A percentile compares a stretch with the other conserved stretches of the same genome.
Conservation (phyloP, 2,797 vertebrate species). For the Tamandua tetradactyla region DNA sequence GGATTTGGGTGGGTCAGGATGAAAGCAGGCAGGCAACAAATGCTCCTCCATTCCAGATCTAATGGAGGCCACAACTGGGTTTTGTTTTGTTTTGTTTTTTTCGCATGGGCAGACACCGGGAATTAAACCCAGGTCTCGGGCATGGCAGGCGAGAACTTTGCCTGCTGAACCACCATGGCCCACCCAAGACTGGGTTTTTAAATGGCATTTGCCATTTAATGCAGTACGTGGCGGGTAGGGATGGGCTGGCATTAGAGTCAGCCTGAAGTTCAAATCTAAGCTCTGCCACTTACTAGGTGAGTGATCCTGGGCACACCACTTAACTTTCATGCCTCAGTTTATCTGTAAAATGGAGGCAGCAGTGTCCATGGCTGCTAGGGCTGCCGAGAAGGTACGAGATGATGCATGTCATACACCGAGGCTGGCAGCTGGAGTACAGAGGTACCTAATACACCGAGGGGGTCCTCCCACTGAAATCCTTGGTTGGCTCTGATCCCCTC, state of each 20-base stretch:
- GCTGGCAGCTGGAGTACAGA: neutral
- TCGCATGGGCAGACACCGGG: no score
- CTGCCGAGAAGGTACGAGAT: rapidly evolving
- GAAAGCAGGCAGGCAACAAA: neutral
- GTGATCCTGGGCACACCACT: no score
- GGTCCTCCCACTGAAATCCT: rapidly evolving
- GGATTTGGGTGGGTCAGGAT: neutral
- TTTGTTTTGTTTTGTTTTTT: no score
- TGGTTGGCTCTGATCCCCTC: neutral
- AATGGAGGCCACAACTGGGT: no score
- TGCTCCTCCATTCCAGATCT: neutral
- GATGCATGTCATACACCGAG: rapidly evolving
- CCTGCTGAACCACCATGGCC: no score
- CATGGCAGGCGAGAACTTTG: no score
- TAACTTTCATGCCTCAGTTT: neutral
- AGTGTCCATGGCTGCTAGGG: rapidly evolving
- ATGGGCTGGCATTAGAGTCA: rapidly evolving
- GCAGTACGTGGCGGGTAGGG: rapidly evolving
- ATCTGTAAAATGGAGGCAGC: neutral
- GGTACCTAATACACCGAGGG: neutral
- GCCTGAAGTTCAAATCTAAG: neutral
- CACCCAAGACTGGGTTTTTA: no score
- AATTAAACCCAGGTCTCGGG: no score
- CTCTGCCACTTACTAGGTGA: neutral
- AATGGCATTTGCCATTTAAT: rapidly evolving